Base-by-base conservation (phyloP, 2,888 invertebrate genomes). In the Polietes domitor region DNA sequence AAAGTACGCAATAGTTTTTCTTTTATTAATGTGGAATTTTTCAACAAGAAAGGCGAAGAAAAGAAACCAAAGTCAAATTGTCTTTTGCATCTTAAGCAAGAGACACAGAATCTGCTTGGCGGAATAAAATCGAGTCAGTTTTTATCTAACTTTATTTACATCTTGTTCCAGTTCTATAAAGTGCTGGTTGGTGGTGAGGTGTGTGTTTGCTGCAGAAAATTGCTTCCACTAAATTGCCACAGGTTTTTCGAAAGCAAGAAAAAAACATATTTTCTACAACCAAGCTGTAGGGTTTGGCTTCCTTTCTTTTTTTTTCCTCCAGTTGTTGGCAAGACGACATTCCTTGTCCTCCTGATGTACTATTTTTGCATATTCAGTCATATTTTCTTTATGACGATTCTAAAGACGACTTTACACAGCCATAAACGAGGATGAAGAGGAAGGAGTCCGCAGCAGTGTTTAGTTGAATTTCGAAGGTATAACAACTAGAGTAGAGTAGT, bases 201-300 rank as follows among this genome's bases (percentile, higher is more conserved):
- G 37, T 37, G 37, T 12, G 2, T 47, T 47, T 32, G 32, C n/a
- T n/a, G 63, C 28, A 63, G 63, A 21, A 78, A 80, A 80, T 83
- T 83, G 77, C 74, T 83, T 83, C 71, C 80, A 76, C 75, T 78
- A 80, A 80, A 84, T 84, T 84, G 78, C 76, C 61, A 81, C 76
- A 81, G 81, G 61, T 78, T 80, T 80, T 80, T 68, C 28, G 15
- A 2, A 26, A 17, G 37, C 28, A 37, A 79, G 6, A 76, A 41
- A 55, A 43, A 70, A 55, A 32, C 17, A 12, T 74, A 26, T 73
- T 24, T 43, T 61, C 12, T 28, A 61, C 6, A 37, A 37, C 37
- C 7, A 28, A n/a, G 61, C 17, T 17, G 24, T 10, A 19, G 32
- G 32, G 24, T 15, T 5, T 21, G 24, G 15, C 24, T 26, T 53